Evolutionary conservation across 2,888 invertebrate species (phyloP).

Genomic region (Lysandra coridon): DNA sequence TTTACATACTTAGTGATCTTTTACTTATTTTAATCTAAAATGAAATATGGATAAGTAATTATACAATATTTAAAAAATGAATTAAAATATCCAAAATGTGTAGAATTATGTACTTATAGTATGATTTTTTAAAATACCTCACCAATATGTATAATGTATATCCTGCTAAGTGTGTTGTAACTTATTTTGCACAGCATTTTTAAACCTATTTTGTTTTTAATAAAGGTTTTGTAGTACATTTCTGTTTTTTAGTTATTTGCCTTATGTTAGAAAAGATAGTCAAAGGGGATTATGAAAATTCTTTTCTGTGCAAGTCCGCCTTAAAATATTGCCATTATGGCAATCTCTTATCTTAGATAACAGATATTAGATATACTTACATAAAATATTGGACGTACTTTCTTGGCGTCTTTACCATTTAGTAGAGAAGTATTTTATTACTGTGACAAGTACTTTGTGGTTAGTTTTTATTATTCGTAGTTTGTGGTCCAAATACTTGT

Average conservation of each 20-base stretch:
- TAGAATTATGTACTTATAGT: conserved; percentile 12
- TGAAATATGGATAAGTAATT: background rate
- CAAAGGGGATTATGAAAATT: background rate
- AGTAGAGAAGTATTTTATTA: background rate
- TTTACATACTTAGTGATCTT: background rate
- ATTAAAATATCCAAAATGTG: background rate
- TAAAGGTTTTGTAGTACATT: conserved; percentile 29
- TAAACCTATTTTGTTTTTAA: conserved; percentile 25
- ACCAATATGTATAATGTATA: background rate
- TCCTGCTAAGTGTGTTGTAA: conserved; percentile 21
- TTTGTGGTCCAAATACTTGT: no score
- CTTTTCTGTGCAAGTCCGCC: background rate
- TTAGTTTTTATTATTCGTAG: no score
- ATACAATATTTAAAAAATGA: background rate
- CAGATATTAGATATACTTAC: no score
- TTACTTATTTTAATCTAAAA: background rate
- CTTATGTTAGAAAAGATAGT: background rate
- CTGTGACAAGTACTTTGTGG: no score
- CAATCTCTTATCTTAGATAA: no score
- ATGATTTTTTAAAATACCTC: conserved; percentile 16
- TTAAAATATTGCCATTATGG: no score
- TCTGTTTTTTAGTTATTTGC: background rate
- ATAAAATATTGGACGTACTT: no score
- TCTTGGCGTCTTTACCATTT: background rate
- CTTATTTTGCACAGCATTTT: conserved; percentile 30